Evolutionary conservation across 2,113 vertebrate genomes (phyloP), one percentile per base, ranked within the genome.

Genomic region (Prunella fulvescens): DNA sequence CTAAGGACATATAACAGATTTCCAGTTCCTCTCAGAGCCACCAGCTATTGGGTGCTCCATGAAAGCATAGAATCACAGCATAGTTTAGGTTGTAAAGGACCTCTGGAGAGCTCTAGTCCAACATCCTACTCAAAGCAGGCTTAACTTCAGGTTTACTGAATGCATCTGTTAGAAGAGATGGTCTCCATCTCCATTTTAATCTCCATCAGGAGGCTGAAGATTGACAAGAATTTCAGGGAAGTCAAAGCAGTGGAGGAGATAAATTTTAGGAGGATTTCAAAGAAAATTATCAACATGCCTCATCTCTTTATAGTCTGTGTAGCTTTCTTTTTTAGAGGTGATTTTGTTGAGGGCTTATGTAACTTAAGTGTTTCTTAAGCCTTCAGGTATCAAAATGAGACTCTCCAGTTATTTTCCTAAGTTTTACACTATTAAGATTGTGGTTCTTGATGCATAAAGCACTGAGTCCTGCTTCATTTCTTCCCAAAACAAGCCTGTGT

Each of bases 1-100:
- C 26, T 65, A 73, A 69, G 87, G 76, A 86, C 91, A 85, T 65
- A 77, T 54, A 95, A 70, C 81, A 95, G 91, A 69, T n/a, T 94
- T 91, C 33, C 56, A 64, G 61, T 85, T 91, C 51, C 54, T 95
- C 87, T 35, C 66, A 54, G 47, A 93, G 57, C 45, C 78, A 72
- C 82, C 61, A 82, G 24, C 62, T 92, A 16, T 80, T 85, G 76
- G 78, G 54, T 73, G 70, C 66, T 93, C 18, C 61, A 33, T 95
- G 70, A 82, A 94, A 81, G 93, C 53, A 50, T 11, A 70, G 82
- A 81, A 33, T 47, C 60, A 72, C 3, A 3, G 74, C 18, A 44
- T 65, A 77, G 13, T 57, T 88, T 40, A 57, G 20, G 48, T 61
- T 86, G 44, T 72, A 45, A 76, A 74, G 53, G 48, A 60, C 29